phyloP scores from a whole-genome alignment of 2,888 invertebrate species.

The Stictocephala bisonia region DNA sequence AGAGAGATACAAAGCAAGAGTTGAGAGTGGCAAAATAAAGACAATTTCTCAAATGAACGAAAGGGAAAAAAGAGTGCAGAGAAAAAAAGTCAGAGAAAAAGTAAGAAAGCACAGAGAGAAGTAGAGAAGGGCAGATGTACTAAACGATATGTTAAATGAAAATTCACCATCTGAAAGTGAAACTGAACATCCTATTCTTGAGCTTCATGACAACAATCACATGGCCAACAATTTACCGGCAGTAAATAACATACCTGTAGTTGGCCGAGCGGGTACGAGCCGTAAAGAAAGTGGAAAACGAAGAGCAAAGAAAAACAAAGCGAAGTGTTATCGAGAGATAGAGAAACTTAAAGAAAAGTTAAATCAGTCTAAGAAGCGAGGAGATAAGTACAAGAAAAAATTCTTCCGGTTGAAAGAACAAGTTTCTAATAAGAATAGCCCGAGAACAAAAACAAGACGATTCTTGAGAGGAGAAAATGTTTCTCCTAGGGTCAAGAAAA shows the following conservation, averaged over 20 bases:
- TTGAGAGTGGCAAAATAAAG: conserved; percentile 38
- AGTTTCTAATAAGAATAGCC: conserved; percentile 33
- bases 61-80: conserved; percentile 40
- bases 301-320: conserved; percentile 26
- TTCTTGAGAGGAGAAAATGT: conserved; percentile 41
- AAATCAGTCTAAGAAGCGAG: conserved; percentile 38
- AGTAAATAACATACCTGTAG: conserved; percentile 1
- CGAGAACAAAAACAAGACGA: conserved; percentile 35
- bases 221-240: conserved; percentile 15
- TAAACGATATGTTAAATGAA: conserved; percentile 19
- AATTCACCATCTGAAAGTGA: conserved; percentile 29
- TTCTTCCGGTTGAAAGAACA: conserved; percentile 36
- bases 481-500: conserved; percentile 30
- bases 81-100: conserved; percentile 35
- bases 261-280: conserved; percentile 28
- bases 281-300: conserved; percentile 34
- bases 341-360: conserved; percentile 41
- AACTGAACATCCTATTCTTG: neutral
- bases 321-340: conserved; percentile 35
- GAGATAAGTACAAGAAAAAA: conserved; percentile 40
- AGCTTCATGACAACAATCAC: conserved; percentile 5
- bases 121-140: conserved; percentile 1
- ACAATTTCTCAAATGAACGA: conserved; percentile 36
- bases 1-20: conserved; percentile 38
- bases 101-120: conserved; percentile 32